phyloP scores from a whole-genome alignment of 2,888 invertebrate genomes.

The Eilema griseolum region DNA sequence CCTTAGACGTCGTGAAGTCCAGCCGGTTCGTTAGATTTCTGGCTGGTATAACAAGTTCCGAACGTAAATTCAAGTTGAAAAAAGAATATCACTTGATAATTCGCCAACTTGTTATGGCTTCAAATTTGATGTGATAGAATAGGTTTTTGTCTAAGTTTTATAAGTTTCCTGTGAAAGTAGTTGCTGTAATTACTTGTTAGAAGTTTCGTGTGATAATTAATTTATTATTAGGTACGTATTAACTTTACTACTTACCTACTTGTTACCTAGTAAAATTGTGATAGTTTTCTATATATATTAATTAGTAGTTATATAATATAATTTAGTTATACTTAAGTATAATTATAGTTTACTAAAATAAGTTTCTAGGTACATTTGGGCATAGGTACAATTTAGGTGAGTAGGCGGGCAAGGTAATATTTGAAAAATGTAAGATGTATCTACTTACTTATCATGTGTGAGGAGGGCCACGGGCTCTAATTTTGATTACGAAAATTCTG shows the following conservation, averaged over 20 bases:
- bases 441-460: too few relatives aligned
- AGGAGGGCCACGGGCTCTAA: too few relatives aligned
- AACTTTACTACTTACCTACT: neutral
- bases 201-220: constrained; percentile 35
- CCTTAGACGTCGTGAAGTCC: constrained; percentile 65
- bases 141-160: constrained; percentile 23
- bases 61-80: constrained; percentile 55
- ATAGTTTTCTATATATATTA: neutral
- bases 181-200: constrained; percentile 37
- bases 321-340: neutral
- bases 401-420: too few relatives aligned
- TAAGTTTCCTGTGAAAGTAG: constrained; percentile 40
- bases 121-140: constrained; percentile 32
- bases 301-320: neutral
- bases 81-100: constrained; percentile 30
- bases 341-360: neutral
- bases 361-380: too few relatives aligned
- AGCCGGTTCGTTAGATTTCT: constrained; percentile 52
- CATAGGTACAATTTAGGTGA: too few relatives aligned
- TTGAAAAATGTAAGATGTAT: too few relatives aligned
- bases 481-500: too few relatives aligned
- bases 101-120: constrained; percentile 27
- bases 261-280: neutral
- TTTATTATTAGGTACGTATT: constrained; percentile 21
- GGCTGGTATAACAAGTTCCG: constrained; percentile 66